phyloP scores from a whole-genome alignment of 1,140 invertebrate species.

The Lethrus apterus region DNA sequence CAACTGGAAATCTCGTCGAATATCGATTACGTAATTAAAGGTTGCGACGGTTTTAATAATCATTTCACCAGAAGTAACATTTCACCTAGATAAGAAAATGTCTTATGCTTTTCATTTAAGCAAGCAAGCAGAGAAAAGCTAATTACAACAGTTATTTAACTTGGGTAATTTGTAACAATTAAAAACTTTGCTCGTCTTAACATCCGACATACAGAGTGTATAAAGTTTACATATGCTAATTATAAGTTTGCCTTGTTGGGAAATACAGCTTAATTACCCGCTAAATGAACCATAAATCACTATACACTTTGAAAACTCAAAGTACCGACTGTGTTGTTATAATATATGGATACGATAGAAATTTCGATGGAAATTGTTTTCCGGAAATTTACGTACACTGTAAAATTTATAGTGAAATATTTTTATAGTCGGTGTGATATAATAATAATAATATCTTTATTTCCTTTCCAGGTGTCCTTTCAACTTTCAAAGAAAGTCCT shows the following conservation, averaged over 20 bases:
- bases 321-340: too few relatives aligned
- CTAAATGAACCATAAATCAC: slow-evolving; percentile 27
- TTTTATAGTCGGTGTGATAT: too few relatives aligned
- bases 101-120: slow-evolving; percentile 18
- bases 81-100: slow-evolving; percentile 12
- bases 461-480: too few relatives aligned
- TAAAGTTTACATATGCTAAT: slow-evolving; percentile 41
- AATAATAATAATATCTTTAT: too few relatives aligned
- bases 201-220: slow-evolving; percentile 29
- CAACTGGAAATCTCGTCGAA: too few relatives aligned
- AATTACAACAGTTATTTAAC: slow-evolving; percentile 36
- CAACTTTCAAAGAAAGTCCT: too few relatives aligned
- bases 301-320: slow-evolving; percentile 14
- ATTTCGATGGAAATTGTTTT: too few relatives aligned
- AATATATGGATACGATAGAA: too few relatives aligned
- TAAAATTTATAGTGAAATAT: too few relatives aligned
- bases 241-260: slow-evolving; percentile 37
- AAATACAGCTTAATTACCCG: slow-evolving; percentile 33
- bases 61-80: slow-evolving; percentile 15
- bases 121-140: slow-evolving; percentile 23
- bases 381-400: too few relatives aligned
- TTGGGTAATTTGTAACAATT: slow-evolving; percentile 42
- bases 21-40: slow-evolving; percentile 12
- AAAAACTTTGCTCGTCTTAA: slow-evolving; percentile 34
- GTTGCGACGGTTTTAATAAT: slow-evolving; percentile 9